Evolutionary conservation across 23 tunicate genomes (phyloP), one percentile per base, ranked within the genome.

Genomic region (Clavelina lepadiformis): DNA sequence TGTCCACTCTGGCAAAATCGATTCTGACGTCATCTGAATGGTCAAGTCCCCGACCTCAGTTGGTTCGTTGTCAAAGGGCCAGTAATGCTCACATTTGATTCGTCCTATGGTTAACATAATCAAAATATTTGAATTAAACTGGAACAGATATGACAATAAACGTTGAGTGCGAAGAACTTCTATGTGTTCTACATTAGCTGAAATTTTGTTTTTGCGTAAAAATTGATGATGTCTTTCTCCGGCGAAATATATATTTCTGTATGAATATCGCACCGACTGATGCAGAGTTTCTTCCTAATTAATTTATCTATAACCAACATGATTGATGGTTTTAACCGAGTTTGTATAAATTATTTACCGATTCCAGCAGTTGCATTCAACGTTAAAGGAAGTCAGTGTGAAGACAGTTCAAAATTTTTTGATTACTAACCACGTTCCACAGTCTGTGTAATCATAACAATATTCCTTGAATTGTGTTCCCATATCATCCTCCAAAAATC

Each of bases 401-500:
- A 15, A 8, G 15, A 15, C 49, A 41, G 15, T 8, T 41, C 49
- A 41, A 41, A 15, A 41, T 41, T 41, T 11, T 8, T 8, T 41
- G 49, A 41, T 41, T 11, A 11, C 13, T 23, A n/a, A 88, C 96
- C 98, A 32, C 83, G 72, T 49, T 92, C 98, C 21, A 83, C 86
- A 33, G 85, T 78, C 72, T 92, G 98, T 13, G 93, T 83, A 30
- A 93, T 51, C 88, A 85, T 85, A 65, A 93, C 67, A 27, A 93
- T 85, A 51, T 72, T 82, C 50, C 76, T 68, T 8, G 65, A 23
- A 33, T 79, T 74, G 38, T 93, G 98, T 51, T 93, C 98, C 98
- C 98, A 93, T 31, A 78, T 57, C 88, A 93, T 77, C 31, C 98
- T 73, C 98, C 98, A 93, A 53, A 93, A 93, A 35, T 93, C 98